A percentile compares a stretch with the other conserved stretches of the same genome.
These are phyloP conservation scores for Poeciliopsis presidionis DNA, from an alignment of 2,797 vertebrate species.

Conservation along the genomic window DNA sequence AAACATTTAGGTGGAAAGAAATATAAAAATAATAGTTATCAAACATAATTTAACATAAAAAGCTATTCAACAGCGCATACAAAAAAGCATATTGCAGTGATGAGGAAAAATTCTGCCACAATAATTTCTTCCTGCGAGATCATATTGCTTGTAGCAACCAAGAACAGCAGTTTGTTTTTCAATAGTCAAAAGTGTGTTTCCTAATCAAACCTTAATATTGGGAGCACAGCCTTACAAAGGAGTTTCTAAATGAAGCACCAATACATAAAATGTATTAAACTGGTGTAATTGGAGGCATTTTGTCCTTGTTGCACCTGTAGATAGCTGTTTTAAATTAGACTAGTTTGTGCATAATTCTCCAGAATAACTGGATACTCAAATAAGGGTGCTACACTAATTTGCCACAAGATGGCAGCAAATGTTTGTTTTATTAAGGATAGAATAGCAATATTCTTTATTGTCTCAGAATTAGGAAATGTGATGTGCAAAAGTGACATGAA, in stretches of 20 bases:
- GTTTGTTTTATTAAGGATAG: slow-evolving; percentile 1
- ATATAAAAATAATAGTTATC: not conserved
- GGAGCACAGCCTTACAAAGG: not conserved
- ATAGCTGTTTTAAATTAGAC: not conserved
- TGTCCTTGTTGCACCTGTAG: not conserved
- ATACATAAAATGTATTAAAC: not conserved
- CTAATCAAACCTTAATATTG: not conserved
- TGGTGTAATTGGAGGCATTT: not conserved
- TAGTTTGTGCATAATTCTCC: not conserved
- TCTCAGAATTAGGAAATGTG: no score
- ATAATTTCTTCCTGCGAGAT: not conserved
- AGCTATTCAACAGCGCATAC: not conserved
- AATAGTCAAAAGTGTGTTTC: not conserved
- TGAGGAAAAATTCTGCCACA: not conserved
- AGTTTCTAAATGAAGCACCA: not conserved
- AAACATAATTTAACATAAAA: not conserved
- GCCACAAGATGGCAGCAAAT: slow-evolving; percentile 67
- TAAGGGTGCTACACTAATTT: not conserved
- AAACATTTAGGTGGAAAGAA: not conserved
- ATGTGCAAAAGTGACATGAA: no score
- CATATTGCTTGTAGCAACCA: not conserved
- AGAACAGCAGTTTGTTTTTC: not conserved
- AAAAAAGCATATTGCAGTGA: not conserved
- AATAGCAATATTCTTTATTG: no score
- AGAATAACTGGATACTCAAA: not conserved